Conservation (phyloP, 2,888 invertebrate species). For the Eristalis tenax region DNA sequence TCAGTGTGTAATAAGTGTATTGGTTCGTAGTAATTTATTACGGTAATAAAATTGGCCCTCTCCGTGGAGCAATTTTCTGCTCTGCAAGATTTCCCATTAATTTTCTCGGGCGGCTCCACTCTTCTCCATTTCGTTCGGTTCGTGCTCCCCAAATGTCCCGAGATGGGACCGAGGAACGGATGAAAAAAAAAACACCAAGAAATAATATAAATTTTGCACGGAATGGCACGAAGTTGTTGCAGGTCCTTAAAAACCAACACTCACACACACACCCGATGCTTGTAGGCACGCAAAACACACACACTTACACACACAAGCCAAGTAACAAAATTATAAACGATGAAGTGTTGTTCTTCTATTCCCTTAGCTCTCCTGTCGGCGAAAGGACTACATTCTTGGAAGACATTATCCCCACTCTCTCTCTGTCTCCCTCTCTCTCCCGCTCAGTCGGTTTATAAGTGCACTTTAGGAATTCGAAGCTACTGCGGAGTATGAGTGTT, state of each 20-base stretch:
- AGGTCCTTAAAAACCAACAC: constrained; percentile 31
- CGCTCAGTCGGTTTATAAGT: background rate
- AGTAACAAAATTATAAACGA: constrained; percentile 42
- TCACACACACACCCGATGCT: background rate
- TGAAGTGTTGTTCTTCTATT: constrained; percentile 6
- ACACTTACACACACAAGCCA: background rate
- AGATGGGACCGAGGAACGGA: background rate
- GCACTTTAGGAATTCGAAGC: background rate
- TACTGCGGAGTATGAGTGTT: background rate
- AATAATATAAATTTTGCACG: constrained; percentile 3
- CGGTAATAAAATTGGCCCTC: constrained; percentile 72
- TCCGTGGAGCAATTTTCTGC: constrained; percentile 71
- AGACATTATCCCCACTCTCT: constrained; percentile 15
- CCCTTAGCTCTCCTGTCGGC: background rate
- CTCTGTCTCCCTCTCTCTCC: background rate
- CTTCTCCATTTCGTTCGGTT: background rate
- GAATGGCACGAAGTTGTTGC: constrained; percentile 30
- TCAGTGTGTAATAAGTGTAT: constrained; percentile 72
- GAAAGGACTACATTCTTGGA: constrained; percentile 19
- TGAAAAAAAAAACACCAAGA: background rate
- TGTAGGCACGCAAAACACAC: background rate
- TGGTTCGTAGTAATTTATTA: constrained; percentile 73
- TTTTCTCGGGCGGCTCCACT: constrained; percentile 40
- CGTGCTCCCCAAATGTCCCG: constrained; percentile 24
- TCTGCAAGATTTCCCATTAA: constrained; percentile 71